Conservation (phyloP, 1,140 invertebrate genomes). For the Medauroidea extradentata region DNA sequence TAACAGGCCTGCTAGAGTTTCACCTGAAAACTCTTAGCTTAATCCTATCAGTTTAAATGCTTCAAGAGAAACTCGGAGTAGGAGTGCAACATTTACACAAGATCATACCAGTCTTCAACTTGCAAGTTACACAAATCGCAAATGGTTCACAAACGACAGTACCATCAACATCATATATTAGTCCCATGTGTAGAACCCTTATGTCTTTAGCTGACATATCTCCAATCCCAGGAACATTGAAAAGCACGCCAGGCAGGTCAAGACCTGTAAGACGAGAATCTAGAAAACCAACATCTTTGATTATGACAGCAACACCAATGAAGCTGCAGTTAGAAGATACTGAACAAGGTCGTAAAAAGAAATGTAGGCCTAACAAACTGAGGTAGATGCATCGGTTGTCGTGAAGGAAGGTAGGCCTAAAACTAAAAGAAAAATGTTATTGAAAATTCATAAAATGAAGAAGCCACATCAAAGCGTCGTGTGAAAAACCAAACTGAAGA, state of each 20-base stretch:
- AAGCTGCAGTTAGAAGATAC: not conserved
- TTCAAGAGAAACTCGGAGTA: not conserved
- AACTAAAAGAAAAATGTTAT: too few species aligned
- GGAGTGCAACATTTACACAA: not conserved
- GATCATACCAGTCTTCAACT: too few species aligned
- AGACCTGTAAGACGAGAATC: not conserved
- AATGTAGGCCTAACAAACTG: too few species aligned
- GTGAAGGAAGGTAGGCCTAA: too few species aligned
- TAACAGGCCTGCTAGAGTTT: not conserved
- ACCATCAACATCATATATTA: not conserved
- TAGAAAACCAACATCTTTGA: too few species aligned
- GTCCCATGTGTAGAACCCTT: not conserved
- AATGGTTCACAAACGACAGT: not conserved
- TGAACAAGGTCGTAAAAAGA: not conserved
- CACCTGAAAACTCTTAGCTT: too few species aligned
- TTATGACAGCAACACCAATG: not conserved
- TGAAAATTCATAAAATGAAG: too few species aligned
- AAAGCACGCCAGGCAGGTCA: not conserved
- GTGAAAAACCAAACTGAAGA: too few species aligned
- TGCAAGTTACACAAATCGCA: too few species aligned
- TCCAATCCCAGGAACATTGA: not conserved
- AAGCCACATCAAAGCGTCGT: too few species aligned
- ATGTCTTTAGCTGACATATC: not conserved
- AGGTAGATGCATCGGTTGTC: too few species aligned
- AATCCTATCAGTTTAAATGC: not conserved